Base-by-base conservation (phyloP, 2,797 vertebrate genomes). In the Aldrovandia affinis region DNA sequence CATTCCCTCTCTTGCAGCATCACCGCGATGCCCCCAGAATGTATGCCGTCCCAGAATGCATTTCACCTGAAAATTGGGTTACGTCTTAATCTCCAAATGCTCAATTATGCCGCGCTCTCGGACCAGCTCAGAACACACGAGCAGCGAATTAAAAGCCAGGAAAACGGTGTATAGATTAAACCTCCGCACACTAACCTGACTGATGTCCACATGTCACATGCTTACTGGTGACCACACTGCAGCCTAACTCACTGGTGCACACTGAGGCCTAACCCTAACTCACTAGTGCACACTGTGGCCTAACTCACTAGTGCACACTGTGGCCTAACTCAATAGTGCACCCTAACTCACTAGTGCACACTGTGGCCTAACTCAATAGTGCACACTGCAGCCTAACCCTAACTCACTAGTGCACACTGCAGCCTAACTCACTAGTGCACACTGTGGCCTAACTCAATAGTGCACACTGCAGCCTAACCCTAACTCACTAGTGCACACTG, bases 51-150 rank as follows among this genome's bases (percentile, higher is more conserved):
- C 70, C 70, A 6, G 20, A 75, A 75, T 75, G 70, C 70, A 75
- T 25, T 75, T 75, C 70, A 18, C 39, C 39, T 7, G 18, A 75
- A 75, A 75, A 75, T 75, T 42, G 70, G 70, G 36, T 75, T 44
- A 75, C 39, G 22, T 75, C 70, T 75, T 75, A 75, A 75, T 75
- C 70, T 44, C 70, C 70, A 42, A 42, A 75, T 44, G 70, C 70
- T 44, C 70, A 6, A 39, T 75, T 39, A 20, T 0, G 0, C 39
- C 39, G 22, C 22, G 6, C 70, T 75, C 70, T 44, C 22, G 22
- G 20, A 44, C 70, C 2, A 39, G 70, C 70, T 70, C 8, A n/a
- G 18, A 75, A 44, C 44, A 25, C 59, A n/a, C 25, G 15, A 20
- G 15, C 12, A 14, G 9, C 25, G 12, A 10, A 39, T 42, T 7